Percentiles rank a stretch among this genome's conserved stretches.
Conservation (phyloP, 2,888 invertebrate species). For the Ormia ochracea region DNA sequence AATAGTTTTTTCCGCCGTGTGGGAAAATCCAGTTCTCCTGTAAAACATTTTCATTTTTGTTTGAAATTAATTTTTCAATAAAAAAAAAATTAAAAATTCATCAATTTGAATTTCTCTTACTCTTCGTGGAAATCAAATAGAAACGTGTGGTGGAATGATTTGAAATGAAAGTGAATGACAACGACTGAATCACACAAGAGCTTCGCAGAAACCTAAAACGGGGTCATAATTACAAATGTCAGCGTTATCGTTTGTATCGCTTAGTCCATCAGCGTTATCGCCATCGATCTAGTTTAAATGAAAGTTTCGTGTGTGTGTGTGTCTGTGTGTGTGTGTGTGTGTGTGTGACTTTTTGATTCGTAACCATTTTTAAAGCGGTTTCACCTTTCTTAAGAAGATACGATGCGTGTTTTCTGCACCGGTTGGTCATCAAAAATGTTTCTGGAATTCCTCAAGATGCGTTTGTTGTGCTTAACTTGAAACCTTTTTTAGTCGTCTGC, state of each 20-base stretch:
- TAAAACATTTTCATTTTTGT: too few relatives aligned
- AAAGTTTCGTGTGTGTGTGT: conserved; percentile 58
- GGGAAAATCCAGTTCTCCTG: too few relatives aligned
- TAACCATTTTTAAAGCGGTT: conserved; percentile 19
- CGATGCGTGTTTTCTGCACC: background rate
- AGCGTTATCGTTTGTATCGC: conserved; percentile 48
- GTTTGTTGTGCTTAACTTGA: conserved; percentile 22
- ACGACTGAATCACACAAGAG: conserved; percentile 3
- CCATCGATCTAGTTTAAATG: too few relatives aligned
- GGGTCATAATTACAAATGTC: conserved; percentile 52
- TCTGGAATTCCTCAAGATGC: conserved; percentile 25
- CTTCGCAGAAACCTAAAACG: conserved; percentile 41
- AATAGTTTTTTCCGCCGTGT: too few relatives aligned
- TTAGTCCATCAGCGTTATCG: background rate
- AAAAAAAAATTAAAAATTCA: too few relatives aligned
- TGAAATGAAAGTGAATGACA: conserved; percentile 45
- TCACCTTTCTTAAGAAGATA: conserved; percentile 24
- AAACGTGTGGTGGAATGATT: too few relatives aligned
- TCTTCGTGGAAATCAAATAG: too few relatives aligned
- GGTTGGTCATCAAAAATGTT: conserved; percentile 4
- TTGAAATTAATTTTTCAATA: too few relatives aligned
- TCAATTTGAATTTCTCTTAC: too few relatives aligned
- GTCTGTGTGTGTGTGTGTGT: conserved; percentile 55
- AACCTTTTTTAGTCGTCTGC: conserved; percentile 48
- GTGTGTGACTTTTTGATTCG: conserved; percentile 39